Conservation (phyloP, 1,140 invertebrate genomes). For the Drosophila serrata region DNA sequence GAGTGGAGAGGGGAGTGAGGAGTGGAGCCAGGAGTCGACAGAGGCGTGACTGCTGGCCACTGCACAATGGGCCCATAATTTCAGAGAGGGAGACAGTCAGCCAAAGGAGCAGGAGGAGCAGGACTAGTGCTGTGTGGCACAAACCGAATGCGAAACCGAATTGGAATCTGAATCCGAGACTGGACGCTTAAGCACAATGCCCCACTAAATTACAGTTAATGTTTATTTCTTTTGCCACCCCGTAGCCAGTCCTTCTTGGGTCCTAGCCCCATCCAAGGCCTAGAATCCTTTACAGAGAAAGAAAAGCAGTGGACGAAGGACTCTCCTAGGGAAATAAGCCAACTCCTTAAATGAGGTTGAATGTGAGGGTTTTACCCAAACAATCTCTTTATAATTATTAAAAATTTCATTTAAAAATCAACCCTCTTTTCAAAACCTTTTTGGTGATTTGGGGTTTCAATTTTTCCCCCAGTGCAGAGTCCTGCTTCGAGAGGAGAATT, state of each 20-base stretch:
- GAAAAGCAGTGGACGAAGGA: neutral
- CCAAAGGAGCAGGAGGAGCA: neutral
- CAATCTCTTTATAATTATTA: neutral
- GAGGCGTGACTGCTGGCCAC: slow-evolving; percentile 35
- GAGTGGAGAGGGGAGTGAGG: neutral
- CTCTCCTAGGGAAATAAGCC: neutral
- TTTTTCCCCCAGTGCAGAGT: neutral
- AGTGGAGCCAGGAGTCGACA: slow-evolving; percentile 1
- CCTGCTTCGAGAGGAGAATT: slow-evolving; percentile 26
- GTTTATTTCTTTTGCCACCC: slow-evolving; percentile 76
- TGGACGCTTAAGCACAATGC: slow-evolving; percentile 82
- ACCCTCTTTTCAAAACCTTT: no score
- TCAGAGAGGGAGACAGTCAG: slow-evolving; percentile 54
- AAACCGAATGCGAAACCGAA: slow-evolving; percentile 52
- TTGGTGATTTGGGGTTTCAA: no score
- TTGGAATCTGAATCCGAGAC: slow-evolving; percentile 55
- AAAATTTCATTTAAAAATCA: neutral
- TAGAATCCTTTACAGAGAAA: slow-evolving; percentile 13
- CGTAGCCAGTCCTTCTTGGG: slow-evolving; percentile 18
- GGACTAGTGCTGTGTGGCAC: slow-evolving; percentile 4
- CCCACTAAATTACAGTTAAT: slow-evolving; percentile 84
- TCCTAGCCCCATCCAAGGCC: neutral
- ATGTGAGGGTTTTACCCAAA: no score
- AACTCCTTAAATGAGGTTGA: no score
- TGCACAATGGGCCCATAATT: slow-evolving; percentile 78